A percentile compares a stretch with the other conserved stretches of the same genome.
phyloP scores from a whole-genome alignment of 2,888 invertebrate species.

The Vesta saturnalis region DNA sequence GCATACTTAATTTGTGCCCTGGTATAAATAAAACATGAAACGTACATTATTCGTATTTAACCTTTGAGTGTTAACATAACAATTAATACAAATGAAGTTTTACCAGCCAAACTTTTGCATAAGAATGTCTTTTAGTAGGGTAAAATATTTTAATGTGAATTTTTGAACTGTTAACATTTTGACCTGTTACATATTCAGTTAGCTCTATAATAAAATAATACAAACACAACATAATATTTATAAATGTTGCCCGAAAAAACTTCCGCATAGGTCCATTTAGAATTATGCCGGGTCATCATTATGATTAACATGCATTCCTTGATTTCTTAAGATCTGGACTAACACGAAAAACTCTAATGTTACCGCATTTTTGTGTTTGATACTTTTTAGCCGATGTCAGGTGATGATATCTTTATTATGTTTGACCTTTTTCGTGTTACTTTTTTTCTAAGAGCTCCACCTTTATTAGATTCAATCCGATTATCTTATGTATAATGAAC shows the following conservation, averaged over 20 bases:
- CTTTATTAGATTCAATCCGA: background rate
- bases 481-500: background rate
- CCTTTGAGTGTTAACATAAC: no score
- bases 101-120: no score
- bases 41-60: no score
- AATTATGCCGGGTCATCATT: background rate
- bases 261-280: background rate
- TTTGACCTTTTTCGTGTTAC: background rate
- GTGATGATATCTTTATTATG: slow-evolving; percentile 13
- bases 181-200: background rate
- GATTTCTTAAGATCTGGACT: background rate
- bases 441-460: slow-evolving; percentile 1
- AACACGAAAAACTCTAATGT: slow-evolving; percentile 4
- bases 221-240: background rate
- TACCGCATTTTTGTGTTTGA: slow-evolving; percentile 7
- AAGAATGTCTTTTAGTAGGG: no score
- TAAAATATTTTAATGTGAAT: no score
- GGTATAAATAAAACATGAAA: no score
- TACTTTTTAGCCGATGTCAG: slow-evolving; percentile 3
- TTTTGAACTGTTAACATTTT: no score
- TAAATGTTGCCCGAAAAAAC: background rate
- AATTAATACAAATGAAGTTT: no score
- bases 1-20: no score
- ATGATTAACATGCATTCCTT: slow-evolving; percentile 11
- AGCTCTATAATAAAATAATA: no score